Percentiles rank a stretch among this genome's conserved stretches.
Conservation (phyloP, 2,888 invertebrate species). For the Melipona bicolor region DNA sequence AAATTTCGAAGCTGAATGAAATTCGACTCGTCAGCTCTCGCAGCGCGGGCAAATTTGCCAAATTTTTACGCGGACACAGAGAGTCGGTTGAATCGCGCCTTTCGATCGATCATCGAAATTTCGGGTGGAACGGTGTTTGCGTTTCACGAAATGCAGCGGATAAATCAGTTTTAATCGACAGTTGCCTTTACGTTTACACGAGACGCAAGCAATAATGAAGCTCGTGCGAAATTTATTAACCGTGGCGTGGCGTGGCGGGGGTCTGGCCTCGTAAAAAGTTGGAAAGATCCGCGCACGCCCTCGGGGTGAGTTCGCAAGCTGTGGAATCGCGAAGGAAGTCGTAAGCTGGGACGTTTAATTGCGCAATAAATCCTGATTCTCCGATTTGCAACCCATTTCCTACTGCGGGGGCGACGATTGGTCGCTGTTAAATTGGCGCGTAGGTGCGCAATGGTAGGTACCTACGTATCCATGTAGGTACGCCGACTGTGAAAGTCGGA, state of each 20-base stretch:
- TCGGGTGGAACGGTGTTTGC: not conserved
- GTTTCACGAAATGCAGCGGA: constrained; percentile 2
- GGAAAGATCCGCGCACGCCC: constrained; percentile 41
- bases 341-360: constrained; percentile 81
- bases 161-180: constrained; percentile 61
- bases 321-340: constrained; percentile 74
- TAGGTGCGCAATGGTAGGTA: constrained; percentile 78
- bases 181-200: constrained; percentile 37
- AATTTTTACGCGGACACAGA: not conserved
- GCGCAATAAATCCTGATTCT: constrained; percentile 83
- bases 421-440: constrained; percentile 80
- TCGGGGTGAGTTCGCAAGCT: constrained; percentile 52
- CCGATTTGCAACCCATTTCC: constrained; percentile 84
- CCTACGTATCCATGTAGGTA: constrained; percentile 75
- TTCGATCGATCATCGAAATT: constrained; percentile 3
- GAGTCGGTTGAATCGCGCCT: not conserved
- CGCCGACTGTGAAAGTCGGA: constrained; percentile 81
- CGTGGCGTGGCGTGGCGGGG: constrained; percentile 22
- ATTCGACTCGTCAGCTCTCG: not conserved
- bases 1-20: not conserved
- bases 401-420: constrained; percentile 83
- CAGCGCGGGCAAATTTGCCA: not conserved
- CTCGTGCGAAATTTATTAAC: constrained; percentile 51
- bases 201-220: constrained; percentile 56
- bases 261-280: constrained; percentile 51